Evolutionary conservation across 1,140 invertebrate genomes (phyloP), one percentile per base, ranked within the genome.

Genomic region (Pantala flavescens): DNA sequence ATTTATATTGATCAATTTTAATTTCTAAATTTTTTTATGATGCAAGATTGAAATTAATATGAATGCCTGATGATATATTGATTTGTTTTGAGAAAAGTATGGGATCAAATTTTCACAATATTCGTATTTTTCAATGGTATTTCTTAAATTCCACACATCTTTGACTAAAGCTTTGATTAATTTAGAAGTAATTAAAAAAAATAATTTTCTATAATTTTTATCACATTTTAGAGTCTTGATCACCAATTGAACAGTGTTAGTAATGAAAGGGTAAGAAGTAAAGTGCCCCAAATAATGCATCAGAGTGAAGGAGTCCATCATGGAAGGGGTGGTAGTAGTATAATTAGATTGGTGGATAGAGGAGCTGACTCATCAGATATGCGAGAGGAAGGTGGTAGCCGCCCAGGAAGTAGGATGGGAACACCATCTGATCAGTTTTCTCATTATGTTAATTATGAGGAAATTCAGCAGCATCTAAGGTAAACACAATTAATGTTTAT

Each of bases 371-470:
- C 16, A 3, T 5, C 28, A 5, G 49, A 63, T 21, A 21, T 16
- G 43, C 9, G 43, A 16, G 43, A 49, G 14, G 49, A 63, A 63
- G 49, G 49, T 63, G 49, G 49, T 72, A 81, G 81, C 55, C 80
- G 86, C 75, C 86, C 87, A 9, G 86, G 87, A 19, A 87, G 85
- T 78, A 82, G 86, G 73, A 80, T 83, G 7, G 87, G 84, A 10
- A 84, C 86, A 74, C 49, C 49, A 16, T 82, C 84, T 14, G 87
- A 88, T 76, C 87, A 88, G 78, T 86, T 90, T 80, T 90, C 90
- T 74, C 91, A 93, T 80, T 93, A 93, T 79, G 90, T 91, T 43
- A 94, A 94, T 81, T 93, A 93, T 79, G 90, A 93, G 81, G 91
- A 94, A 83, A 88, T 93, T 80, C 91, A 93, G 81, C 90, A 90